Percentiles rank a stretch among this genome's conserved stretches.
These are phyloP conservation scores for Uropsilus gracilis DNA, from an alignment of 2,113 vertebrate genomes.

Conservation along the genomic window DNA sequence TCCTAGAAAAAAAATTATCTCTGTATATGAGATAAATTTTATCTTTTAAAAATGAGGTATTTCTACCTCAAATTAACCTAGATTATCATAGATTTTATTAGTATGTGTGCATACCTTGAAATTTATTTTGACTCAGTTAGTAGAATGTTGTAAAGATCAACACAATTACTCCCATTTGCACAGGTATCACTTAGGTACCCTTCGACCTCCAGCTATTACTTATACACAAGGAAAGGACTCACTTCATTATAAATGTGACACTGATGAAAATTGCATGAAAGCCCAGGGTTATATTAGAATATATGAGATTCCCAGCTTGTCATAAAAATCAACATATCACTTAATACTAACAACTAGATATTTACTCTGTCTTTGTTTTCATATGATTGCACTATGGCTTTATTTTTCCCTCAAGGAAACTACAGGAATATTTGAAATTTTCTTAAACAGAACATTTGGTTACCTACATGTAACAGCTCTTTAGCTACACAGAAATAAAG, in stretches of 20 bases:
- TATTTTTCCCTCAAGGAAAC: not conserved
- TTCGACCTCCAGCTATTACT: slow-evolving; percentile 89
- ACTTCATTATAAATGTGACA: slow-evolving; percentile 66
- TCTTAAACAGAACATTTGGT: not conserved
- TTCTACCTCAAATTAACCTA: not conserved
- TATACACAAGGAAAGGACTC: slow-evolving; percentile 79
- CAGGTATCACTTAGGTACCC: slow-evolving; percentile 89
- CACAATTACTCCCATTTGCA: slow-evolving; percentile 84
- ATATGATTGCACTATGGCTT: not conserved
- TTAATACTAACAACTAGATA: not conserved
- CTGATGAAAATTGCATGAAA: slow-evolving; percentile 18
- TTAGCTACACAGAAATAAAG: too few relatives aligned
- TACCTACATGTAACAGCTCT: too few relatives aligned
- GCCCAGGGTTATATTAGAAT: slow-evolving; percentile 41
- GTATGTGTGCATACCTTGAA: slow-evolving; percentile 84
- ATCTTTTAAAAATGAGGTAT: not conserved
- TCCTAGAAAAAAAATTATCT: not conserved
- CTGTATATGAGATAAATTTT: not conserved
- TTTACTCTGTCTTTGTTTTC: not conserved
- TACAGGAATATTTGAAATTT: not conserved
- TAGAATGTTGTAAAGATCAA: slow-evolving; percentile 87
- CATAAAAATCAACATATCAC: not conserved
- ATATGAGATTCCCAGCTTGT: not conserved
- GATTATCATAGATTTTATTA: not conserved
- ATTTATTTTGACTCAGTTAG: slow-evolving; percentile 86